phyloP scores from a whole-genome alignment of 2,113 vertebrate genomes.

The Siniperca chuatsi region DNA sequence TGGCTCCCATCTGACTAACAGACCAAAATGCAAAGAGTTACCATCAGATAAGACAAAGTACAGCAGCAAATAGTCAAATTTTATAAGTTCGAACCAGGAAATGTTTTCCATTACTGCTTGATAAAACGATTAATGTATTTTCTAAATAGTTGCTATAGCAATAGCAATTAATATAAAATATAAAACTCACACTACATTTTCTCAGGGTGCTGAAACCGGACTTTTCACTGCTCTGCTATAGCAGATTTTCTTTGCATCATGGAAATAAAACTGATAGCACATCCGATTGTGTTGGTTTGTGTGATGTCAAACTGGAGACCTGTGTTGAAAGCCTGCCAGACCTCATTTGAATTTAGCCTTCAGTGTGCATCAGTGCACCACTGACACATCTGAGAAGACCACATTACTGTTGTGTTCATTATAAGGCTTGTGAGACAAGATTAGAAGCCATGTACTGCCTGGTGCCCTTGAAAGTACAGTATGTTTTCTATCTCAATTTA shows the following conservation, averaged over 20 bases:
- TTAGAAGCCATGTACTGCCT: background rate
- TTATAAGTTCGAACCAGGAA: background rate
- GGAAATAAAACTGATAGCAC: constrained; percentile 53
- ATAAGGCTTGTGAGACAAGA: constrained; percentile 16
- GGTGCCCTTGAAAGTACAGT: constrained; percentile 29
- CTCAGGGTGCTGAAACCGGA: background rate
- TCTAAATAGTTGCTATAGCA: too few species aligned
- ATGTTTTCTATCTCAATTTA: constrained; percentile 5
- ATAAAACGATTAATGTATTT: background rate
- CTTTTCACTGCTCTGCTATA: background rate
- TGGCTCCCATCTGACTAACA: background rate
- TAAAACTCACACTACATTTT: background rate
- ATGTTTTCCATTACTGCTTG: background rate
- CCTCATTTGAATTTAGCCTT: constrained; percentile 40
- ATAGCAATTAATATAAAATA: background rate
- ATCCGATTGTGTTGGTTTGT: constrained; percentile 44
- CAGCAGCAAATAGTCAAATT: background rate
- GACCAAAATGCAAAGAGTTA: background rate
- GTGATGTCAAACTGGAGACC: constrained; percentile 49
- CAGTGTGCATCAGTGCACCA: constrained; percentile 28
- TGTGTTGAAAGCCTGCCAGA: constrained; percentile 55
- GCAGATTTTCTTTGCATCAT: constrained; percentile 23
- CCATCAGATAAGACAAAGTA: background rate
- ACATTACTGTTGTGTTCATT: constrained; percentile 27
- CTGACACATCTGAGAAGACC: constrained; percentile 40